phyloP scores from a whole-genome alignment of 2,113 vertebrate genomes.

The Sterrhoptilus dennistouni region DNA sequence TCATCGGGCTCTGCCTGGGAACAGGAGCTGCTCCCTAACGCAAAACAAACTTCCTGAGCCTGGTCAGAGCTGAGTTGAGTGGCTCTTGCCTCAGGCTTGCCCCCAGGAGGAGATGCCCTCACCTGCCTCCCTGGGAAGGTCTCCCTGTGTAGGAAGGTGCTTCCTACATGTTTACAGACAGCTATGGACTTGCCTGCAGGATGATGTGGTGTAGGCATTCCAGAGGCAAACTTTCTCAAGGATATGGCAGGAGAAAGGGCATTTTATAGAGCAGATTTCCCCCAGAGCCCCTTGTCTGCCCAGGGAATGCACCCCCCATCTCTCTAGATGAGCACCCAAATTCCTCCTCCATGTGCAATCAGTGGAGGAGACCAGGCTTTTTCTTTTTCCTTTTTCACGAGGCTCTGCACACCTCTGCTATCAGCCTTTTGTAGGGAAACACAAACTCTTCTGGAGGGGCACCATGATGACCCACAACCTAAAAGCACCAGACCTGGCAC shows the following conservation, averaged over 20 bases:
- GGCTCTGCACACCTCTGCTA: not conserved
- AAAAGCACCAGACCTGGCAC: not conserved
- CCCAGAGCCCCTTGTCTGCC: not conserved
- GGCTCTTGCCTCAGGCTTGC: not conserved
- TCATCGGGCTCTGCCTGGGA: not conserved
- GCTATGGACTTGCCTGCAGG: not conserved
- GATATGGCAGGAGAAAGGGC: not conserved
- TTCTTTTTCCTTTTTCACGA: not conserved
- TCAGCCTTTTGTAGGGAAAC: accelerated
- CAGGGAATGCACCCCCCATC: not conserved
- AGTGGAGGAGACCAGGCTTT: not conserved
- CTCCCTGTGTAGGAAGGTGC: not conserved
- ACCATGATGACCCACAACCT: not conserved
- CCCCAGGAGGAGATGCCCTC: not conserved
- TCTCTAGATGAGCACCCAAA: not conserved
- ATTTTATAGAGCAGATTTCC: not conserved
- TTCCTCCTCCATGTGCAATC: not conserved
- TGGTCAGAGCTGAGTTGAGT: not conserved
- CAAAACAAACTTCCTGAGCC: not conserved
- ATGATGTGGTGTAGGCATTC: not conserved
- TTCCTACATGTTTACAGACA: not conserved
- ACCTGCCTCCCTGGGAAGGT: not conserved
- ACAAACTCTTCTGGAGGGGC: not conserved
- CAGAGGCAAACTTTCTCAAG: not conserved
- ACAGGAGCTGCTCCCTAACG: not conserved